phyloP scores from a whole-genome alignment of 2,888 invertebrate genomes.

The Copidosoma aretas region DNA sequence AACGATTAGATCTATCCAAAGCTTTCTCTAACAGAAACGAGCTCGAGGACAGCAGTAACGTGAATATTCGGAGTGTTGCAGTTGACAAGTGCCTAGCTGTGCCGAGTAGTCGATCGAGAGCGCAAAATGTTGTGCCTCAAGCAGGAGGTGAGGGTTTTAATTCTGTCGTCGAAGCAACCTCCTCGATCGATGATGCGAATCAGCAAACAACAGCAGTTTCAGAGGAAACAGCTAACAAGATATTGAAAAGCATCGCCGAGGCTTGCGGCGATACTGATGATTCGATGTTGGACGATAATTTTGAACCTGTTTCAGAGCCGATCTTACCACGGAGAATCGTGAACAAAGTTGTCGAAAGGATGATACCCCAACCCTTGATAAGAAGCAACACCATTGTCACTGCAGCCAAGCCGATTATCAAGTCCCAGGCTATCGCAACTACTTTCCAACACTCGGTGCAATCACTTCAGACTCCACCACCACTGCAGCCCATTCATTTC shows the following conservation, averaged over 20 bases:
- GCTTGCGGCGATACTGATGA: conserved; percentile 5
- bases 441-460: not conserved
- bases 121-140: not conserved
- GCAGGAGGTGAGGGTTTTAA: not conserved
- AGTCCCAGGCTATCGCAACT: not conserved
- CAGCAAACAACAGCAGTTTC: no score
- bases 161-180: not conserved
- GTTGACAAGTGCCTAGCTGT: conserved; percentile 4
- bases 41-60: conserved; percentile 31
- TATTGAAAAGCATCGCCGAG: conserved; percentile 17
- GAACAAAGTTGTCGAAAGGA: no score
- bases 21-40: not conserved
- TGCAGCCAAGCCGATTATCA: not conserved
- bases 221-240: conserved; percentile 10
- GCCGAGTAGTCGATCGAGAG: not conserved
- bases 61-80: not conserved
- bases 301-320: conserved; percentile 11
- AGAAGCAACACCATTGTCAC: not conserved
- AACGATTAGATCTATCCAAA: conserved; percentile 8
- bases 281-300: not conserved
- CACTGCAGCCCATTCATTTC: not conserved
- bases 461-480: not conserved
- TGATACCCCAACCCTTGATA: not conserved
- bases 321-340: no score
- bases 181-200: not conserved